phyloP scores from a whole-genome alignment of 2,113 vertebrate species.

The Pteropus alecto region DNA sequence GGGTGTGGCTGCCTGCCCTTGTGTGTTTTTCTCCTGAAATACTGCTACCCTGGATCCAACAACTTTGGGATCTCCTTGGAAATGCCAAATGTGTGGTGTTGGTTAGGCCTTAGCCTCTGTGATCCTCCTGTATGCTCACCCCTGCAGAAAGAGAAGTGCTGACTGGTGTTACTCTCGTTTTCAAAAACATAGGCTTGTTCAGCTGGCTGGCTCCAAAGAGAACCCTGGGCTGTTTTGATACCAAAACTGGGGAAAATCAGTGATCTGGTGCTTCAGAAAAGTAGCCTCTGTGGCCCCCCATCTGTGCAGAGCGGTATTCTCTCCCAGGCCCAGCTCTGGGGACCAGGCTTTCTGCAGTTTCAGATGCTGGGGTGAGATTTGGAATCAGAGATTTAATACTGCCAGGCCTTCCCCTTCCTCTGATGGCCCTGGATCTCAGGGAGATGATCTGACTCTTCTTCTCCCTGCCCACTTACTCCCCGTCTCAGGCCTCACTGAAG shows the following conservation, averaged over 20 bases:
- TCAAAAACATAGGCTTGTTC: background rate
- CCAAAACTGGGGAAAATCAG: background rate
- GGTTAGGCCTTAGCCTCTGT: background rate
- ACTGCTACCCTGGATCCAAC: background rate
- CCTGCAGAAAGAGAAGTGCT: background rate
- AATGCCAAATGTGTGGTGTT: background rate
- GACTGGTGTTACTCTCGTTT: background rate
- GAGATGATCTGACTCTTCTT: background rate
- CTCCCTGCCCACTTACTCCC: background rate
- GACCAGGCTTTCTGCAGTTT: background rate
- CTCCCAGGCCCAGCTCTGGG: background rate
- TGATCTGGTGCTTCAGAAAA: background rate
- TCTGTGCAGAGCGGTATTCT: background rate
- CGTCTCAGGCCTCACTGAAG: background rate
- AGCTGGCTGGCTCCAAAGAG: background rate
- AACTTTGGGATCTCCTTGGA: background rate
- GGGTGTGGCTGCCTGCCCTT: background rate
- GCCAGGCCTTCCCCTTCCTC: background rate
- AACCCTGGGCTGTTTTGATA: background rate
- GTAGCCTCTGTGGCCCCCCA: too few relatives aligned
- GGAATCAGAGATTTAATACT: accelerated
- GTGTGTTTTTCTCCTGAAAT: background rate
- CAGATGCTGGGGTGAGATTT: background rate
- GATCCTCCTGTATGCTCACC: background rate
- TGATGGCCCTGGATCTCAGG: accelerated